phyloP scores from a whole-genome alignment of 2,888 invertebrate species.

The Dicycla oo region DNA sequence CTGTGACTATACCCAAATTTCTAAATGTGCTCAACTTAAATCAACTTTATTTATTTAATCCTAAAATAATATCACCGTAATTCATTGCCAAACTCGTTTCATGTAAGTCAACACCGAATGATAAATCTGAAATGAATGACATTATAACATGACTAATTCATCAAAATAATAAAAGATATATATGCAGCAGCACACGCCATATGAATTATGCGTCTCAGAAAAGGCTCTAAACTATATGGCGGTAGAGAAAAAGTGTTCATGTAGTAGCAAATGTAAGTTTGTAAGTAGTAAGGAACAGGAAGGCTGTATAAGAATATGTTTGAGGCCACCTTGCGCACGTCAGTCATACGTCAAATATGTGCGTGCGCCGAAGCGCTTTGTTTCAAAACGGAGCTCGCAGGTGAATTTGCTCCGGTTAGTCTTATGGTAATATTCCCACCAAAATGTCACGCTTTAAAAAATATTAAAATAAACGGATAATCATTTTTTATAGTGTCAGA shows the following conservation, averaged over 20 bases:
- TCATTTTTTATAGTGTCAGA: slow-evolving; percentile 49
- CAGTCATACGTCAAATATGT: slow-evolving; percentile 65
- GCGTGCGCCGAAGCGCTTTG: slow-evolving; percentile 59
- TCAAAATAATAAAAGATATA: slow-evolving; percentile 72
- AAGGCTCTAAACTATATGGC: slow-evolving; percentile 20
- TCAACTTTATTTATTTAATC: slow-evolving; percentile 12
- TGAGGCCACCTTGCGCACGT: slow-evolving; percentile 76
- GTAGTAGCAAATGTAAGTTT: slow-evolving; percentile 58
- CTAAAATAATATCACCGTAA: slow-evolving; percentile 41
- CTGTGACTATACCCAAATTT: not conserved
- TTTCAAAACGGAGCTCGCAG: slow-evolving; percentile 55
- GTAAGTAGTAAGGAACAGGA: slow-evolving; percentile 60
- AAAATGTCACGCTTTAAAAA: slow-evolving; percentile 48
- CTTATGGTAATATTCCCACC: slow-evolving; percentile 47
- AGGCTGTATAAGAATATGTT: slow-evolving; percentile 67
- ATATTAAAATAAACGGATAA: slow-evolving; percentile 43
- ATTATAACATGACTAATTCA: slow-evolving; percentile 67
- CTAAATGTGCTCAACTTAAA: slow-evolving; percentile 12
- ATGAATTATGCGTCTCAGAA: slow-evolving; percentile 45
- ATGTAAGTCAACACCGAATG: slow-evolving; percentile 65
- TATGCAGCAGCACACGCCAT: slow-evolving; percentile 49
- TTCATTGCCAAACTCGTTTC: slow-evolving; percentile 56
- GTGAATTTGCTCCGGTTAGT: slow-evolving; percentile 59
- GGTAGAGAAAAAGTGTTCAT: slow-evolving; percentile 23
- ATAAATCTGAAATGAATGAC: slow-evolving; percentile 66